Base-by-base conservation (phyloP, 2,888 invertebrate genomes). In the Ecdyonurus torrentis region DNA sequence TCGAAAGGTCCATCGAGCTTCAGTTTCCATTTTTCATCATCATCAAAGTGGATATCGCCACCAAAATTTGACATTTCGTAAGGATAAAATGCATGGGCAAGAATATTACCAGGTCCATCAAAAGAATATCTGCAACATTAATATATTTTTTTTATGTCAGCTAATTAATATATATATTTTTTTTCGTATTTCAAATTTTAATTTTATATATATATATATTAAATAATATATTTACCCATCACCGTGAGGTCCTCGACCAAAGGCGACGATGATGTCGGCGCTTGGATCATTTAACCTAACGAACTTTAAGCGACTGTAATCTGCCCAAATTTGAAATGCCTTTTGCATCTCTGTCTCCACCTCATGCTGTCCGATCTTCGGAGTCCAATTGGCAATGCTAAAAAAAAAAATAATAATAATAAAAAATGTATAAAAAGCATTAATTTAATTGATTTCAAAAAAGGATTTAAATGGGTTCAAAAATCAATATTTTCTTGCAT, bases 31-130 rank as follows among this genome's bases (percentile, higher is more conserved):
- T 80, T 71, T 76, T 89, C 89, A 69, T 87, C 88, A 67, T 86
- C 84, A 71, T 90, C 89, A 72, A 90, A 89, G 73, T 90, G 89
- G 68, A 88, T 79, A 67, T 86, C 87, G 2, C 89, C 89, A 65
- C 81, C 82, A 58, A 75, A 75, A 2, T 72, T 70, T 1, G 73
- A 75, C 67, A 74, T 72, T 69, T 82, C 81, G 22, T 84, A 81
- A 0, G 89, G 89, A 66, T 84, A 86, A 72, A 84, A 90, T 0
- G 89, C 89, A 73, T 90, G 89, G 0, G 89, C 89, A 25, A 90
- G 77, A 64, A 86, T 81, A 61, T 77, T 78, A 23, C 88, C 87
- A 5, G 79, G 80, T 0, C 89, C 88, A 77, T 89, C 89, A 73
- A 91, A 91, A 0, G 89, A 85, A 72, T 81, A 87, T 63, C 84